phyloP scores from a whole-genome alignment of 2,888 invertebrate species.

The Ethmia dodecea region DNA sequence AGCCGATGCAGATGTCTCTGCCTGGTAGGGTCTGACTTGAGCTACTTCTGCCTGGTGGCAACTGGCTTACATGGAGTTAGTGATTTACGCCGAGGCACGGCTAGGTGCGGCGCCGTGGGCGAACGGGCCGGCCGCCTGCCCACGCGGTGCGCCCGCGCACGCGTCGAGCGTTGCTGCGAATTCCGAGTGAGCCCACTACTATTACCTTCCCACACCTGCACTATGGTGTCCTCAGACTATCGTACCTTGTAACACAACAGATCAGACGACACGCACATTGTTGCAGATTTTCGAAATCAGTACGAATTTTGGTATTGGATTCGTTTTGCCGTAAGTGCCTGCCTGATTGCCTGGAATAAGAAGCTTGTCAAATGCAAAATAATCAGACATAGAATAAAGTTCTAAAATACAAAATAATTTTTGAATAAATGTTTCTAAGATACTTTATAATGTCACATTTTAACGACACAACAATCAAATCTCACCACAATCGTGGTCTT shows the following conservation, averaged over 20 bases:
- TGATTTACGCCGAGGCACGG: constrained; percentile 51
- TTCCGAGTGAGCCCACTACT: constrained; percentile 60
- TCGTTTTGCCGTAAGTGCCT: too few species aligned
- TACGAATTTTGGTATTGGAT: too few species aligned
- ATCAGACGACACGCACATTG: constrained; percentile 17
- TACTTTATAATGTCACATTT: too few species aligned
- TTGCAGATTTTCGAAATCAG: background rate
- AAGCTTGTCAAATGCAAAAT: too few species aligned
- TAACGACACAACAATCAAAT: too few species aligned
- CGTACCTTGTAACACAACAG: too few species aligned
- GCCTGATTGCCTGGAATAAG: too few species aligned
- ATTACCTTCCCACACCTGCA: constrained; percentile 35
- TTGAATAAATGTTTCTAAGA: too few species aligned
- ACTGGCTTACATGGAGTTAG: constrained; percentile 29
- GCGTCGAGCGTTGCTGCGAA: constrained; percentile 46
- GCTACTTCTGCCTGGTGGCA: constrained; percentile 21
- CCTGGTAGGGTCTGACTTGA: background rate
- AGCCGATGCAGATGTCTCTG: background rate
- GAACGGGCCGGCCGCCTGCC: constrained; percentile 55
- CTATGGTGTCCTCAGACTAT: too few species aligned
- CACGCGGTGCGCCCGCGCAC: constrained; percentile 36
- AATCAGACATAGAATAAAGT: too few species aligned
- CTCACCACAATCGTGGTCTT: too few species aligned
- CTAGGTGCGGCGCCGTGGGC: constrained; percentile 68
- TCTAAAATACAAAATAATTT: too few species aligned